Evolutionary conservation across 2,888 invertebrate genomes (phyloP).

Genomic region (Orthonevra nobilis): DNA sequence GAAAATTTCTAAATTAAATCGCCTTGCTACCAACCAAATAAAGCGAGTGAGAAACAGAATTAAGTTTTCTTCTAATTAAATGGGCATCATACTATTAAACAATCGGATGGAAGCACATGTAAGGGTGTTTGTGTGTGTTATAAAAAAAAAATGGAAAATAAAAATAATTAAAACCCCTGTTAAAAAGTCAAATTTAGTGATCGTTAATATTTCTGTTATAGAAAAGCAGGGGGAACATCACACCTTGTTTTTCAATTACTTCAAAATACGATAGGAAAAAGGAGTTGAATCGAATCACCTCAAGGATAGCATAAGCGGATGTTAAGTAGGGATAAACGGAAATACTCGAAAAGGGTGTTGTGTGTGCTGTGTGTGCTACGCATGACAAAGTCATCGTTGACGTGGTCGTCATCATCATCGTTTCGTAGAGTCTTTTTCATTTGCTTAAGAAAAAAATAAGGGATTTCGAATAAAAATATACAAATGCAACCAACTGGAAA

Average conservation of each 20-base stretch:
- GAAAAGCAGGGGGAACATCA: slow-evolving; percentile 3
- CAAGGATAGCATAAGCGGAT: slow-evolving; percentile 62
- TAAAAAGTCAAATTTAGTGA: too few species aligned
- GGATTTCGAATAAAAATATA: slow-evolving; percentile 27
- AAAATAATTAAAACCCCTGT: slow-evolving; percentile 36
- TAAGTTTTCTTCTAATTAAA: slow-evolving; percentile 33
- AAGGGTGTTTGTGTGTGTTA: slow-evolving; percentile 10
- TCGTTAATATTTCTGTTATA: background rate
- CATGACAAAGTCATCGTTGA: slow-evolving; percentile 46
- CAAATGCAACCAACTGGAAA: slow-evolving; percentile 58
- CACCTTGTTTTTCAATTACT: slow-evolving; percentile 45
- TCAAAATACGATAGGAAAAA: slow-evolving; percentile 18
- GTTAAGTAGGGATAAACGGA: slow-evolving; percentile 68
- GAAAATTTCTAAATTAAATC: slow-evolving; percentile 45
- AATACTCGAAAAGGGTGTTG: slow-evolving; percentile 42
- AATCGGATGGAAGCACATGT: slow-evolving; percentile 37
- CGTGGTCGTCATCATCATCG: slow-evolving; percentile 11
- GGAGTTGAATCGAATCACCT: slow-evolving; percentile 61
- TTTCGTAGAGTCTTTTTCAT: slow-evolving; percentile 11
- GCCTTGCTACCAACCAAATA: slow-evolving; percentile 24
- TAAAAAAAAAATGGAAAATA: slow-evolving; percentile 3
- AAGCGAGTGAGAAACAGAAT: background rate
- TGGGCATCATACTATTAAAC: slow-evolving; percentile 47
- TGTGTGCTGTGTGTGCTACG: slow-evolving; percentile 30
- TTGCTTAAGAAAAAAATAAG: slow-evolving; percentile 6